Base-by-base conservation (phyloP, 1,140 invertebrate species). In the Trichomalopsis sarcophagae region DNA sequence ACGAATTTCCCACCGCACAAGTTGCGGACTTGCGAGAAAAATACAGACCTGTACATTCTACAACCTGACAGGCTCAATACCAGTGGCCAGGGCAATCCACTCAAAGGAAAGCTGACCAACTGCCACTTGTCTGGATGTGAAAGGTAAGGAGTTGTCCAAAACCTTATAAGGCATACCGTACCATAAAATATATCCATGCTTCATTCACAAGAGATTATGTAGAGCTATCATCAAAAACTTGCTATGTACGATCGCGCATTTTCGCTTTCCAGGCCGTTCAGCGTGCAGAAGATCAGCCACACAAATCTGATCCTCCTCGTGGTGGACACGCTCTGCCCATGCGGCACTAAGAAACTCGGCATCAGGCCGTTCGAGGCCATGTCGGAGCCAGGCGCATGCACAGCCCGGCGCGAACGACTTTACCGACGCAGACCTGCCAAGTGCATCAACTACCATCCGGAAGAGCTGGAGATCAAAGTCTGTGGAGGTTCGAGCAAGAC, bases 301-400 rank as follows among this genome's bases (percentile, higher is more conserved):
- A 98, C 97, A 88, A 98, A 98, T 94, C 92, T 98, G 74, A 97
- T 98, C 79, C 93, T 98, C 81, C 93, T 98, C 36, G 97, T 98
- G 68, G 97, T 98, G 76, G 97, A 98, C 91, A 98, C 97, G 0
- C 91, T 97, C 82, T 98, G 97, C 93, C 97, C 97, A 50, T 98
- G 97, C 92, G 97, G 96, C 44, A 96, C 95, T 87, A 97, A 97
- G 91, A 96, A 96, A 89, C 93, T 97, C 69, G 97, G 96, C 90
- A 97, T 97, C 87, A 95, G 95, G 55, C 96, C 97, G 2, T 95
- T 96, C 87, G 96, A 97, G 91, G 95, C 86, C 88, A 92, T 87
- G 90, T 94, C 89, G 88, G 91, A 93, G 33, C 87, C 91, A 1
- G 91, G 91, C 13, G 92, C 94, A 84, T 93, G 93, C 90, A 92